phyloP scores from a whole-genome alignment of 2,113 vertebrate genomes.

The Nyctibius bracteatus region DNA sequence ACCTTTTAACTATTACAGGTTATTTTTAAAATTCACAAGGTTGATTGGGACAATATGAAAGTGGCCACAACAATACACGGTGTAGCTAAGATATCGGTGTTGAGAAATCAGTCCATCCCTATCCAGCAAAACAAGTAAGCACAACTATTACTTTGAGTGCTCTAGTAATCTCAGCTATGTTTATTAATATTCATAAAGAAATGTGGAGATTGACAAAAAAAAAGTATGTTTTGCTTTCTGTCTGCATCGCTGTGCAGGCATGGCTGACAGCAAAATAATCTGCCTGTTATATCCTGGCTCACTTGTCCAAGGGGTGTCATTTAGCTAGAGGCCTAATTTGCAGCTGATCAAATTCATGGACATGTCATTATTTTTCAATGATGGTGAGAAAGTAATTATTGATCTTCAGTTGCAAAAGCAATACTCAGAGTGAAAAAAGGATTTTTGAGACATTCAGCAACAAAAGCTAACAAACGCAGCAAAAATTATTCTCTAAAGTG shows the following conservation, averaged over 20 bases:
- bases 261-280: neutral
- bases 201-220: neutral
- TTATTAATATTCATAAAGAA: neutral
- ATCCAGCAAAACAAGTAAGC: neutral
- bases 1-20: neutral
- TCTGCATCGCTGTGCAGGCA: neutral
- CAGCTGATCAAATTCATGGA: neutral
- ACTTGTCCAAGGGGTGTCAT: neutral
- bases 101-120: neutral
- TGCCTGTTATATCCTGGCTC: neutral
- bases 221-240: neutral
- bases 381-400: conserved; percentile 9
- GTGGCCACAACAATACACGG: neutral
- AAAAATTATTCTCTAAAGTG: neutral
- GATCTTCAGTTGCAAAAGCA: neutral
- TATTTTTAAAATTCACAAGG: neutral
- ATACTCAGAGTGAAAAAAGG: neutral
- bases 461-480: neutral
- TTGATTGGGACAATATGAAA: neutral
- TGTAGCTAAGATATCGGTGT: neutral
- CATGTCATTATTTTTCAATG: neutral
- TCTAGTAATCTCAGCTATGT: neutral
- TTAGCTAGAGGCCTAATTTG: neutral
- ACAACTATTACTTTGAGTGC: neutral
- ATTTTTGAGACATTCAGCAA: neutral